Evolutionary conservation across 2,797 vertebrate species (phyloP).

Genomic region (Buceros bicornis): DNA sequence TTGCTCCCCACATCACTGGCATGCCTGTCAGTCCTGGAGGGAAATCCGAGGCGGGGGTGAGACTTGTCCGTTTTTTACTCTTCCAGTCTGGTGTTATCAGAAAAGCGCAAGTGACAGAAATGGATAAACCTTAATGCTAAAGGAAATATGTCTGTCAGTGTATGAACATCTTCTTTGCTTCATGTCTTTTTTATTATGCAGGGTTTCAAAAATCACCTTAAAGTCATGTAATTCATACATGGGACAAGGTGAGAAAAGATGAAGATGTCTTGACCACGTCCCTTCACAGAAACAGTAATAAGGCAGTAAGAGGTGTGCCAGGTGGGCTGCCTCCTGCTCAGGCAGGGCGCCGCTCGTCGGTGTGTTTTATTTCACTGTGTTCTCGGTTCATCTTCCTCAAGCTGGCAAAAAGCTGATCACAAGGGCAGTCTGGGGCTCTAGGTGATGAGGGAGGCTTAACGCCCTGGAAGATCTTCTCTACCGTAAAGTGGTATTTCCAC

Average conservation of each 20-base stretch:
- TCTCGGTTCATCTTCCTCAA: not conserved
- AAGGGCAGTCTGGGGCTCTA: not conserved
- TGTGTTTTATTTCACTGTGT: fast-evolving
- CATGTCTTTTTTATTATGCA: not conserved
- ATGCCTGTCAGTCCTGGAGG: fast-evolving
- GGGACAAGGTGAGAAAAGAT: not conserved
- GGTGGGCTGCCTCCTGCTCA: not conserved
- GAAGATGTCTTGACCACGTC: fast-evolving
- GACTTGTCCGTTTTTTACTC: fast-evolving
- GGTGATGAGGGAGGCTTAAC: not conserved
- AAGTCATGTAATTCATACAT: fast-evolving
- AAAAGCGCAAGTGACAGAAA: not conserved
- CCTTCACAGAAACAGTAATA: not conserved
- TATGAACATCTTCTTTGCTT: not conserved
- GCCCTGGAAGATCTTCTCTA: not conserved
- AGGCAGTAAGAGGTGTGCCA: not conserved
- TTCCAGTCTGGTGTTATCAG: not conserved
- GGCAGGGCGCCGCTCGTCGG: fast-evolving
- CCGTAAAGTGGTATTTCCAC: not conserved
- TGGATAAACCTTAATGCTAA: not conserved
- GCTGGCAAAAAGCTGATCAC: not conserved
- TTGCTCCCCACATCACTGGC: fast-evolving
- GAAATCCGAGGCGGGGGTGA: fast-evolving
- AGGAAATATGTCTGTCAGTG: not conserved
- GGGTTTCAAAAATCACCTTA: not conserved